Evolutionary conservation across 2,113 vertebrate genomes (phyloP), one percentile per base, ranked within the genome.

Genomic region (Gulo gulo): DNA sequence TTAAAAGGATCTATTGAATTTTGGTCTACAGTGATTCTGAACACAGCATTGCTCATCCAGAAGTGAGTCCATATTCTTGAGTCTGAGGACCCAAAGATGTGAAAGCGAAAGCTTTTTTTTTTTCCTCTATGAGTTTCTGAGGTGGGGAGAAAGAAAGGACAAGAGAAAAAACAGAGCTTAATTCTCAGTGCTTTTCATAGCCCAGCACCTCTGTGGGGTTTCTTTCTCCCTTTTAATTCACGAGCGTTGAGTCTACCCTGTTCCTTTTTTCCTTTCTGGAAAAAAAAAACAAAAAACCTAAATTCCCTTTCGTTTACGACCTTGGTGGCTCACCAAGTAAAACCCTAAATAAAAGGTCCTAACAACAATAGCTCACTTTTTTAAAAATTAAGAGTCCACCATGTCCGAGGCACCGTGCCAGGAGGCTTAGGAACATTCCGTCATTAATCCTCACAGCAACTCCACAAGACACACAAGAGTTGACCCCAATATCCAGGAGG

Each of bases 1-100:
- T 91, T 97, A 88, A 86, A 85, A 93, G 23, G 84, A 92, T 76
- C 82, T 83, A 15, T 31, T 97, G 90, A 96, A 91, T 87, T 88
- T 81, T 92, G 69, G 52, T 90, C 83, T 82, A 18, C 15, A 20
- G 69, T 39, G 18, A 88, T 96, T 90, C 45, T 92, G 57, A 92
- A 80, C 4, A 87, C 31, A 94, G 79, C 15, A 18, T 57, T 73
- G 65, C 76, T 96, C 12, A 69, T 93, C 47, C 76, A 92, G 57
- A 95, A 83, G 61, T 42, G 57, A 97, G 59, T 20, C 83, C 36
- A 11, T 79, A 11, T 80, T 89, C 47, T 65, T 65, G 45, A 92
- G 65, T 83, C 39, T n/a, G 36, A 89, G n/a, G 61, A 47, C 63
- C 36, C 34, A 11, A 29, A 31, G 47, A 57, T 59, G 24, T 26